These are phyloP conservation scores for Diglossa cyanea DNA, from an alignment of 2,797 vertebrate genomes.

Conservation along the genomic window DNA sequence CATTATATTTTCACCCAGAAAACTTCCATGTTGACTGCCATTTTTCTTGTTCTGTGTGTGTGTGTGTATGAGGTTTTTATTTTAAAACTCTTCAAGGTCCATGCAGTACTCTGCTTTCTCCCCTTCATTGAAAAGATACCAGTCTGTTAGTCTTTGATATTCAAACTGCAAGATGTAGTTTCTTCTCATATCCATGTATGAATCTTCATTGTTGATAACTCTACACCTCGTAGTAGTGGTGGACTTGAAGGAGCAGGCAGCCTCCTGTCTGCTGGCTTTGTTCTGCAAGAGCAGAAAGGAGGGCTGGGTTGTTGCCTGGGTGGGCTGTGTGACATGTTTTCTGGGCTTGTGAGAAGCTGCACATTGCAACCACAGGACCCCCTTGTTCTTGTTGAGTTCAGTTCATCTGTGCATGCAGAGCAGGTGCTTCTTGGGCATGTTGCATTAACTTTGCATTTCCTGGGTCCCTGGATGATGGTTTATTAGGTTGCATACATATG, in stretches of 20 bases:
- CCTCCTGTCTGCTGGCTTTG: not conserved
- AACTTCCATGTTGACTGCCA: rapidly evolving
- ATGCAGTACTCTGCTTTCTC: not conserved
- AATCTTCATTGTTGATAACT: not conserved
- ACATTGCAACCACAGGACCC: rapidly evolving
- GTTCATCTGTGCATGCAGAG: not conserved
- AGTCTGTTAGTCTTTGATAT: not conserved
- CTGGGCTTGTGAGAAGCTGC: not conserved
- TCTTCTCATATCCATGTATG: rapidly evolving
- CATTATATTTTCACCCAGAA: not conserved
- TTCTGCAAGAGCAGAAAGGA: not conserved
- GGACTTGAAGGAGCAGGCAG: not conserved
- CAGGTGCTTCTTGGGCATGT: not conserved
- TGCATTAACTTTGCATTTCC: not conserved
- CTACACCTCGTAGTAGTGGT: not conserved
- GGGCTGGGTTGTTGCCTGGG: not conserved
- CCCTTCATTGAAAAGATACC: rapidly evolving
- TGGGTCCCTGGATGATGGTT: not conserved
- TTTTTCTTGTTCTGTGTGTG: not conserved
- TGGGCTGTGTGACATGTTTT: not conserved
- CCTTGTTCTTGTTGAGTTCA: not conserved
- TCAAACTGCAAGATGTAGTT: not conserved
- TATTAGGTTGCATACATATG: rapidly evolving
- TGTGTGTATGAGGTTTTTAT: not conserved
- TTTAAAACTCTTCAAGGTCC: not conserved